Conservation (phyloP, 2,888 invertebrate genomes). For the Allacma fusca region DNA sequence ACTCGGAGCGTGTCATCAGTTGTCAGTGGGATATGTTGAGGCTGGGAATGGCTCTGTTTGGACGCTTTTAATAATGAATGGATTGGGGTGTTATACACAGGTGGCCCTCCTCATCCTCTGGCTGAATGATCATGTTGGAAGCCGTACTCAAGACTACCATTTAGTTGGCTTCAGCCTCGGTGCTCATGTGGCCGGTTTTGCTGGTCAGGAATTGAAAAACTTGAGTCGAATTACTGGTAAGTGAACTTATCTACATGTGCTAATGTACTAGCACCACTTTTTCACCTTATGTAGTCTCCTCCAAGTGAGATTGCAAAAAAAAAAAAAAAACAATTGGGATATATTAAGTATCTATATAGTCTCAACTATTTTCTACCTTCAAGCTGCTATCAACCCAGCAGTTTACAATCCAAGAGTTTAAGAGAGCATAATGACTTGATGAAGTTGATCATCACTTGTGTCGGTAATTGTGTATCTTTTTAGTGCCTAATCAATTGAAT, state of each 20-base stretch:
- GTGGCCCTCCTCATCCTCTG: conserved; percentile 51
- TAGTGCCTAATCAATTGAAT: too few species aligned
- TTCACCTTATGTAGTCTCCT: not conserved
- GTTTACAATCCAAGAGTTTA: too few species aligned
- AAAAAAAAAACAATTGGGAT: too few species aligned
- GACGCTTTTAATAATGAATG: conserved; percentile 11
- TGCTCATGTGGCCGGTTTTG: conserved; percentile 85
- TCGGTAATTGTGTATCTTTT: too few species aligned
- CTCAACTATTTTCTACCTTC: too few species aligned
- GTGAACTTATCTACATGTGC: conserved; percentile 12
- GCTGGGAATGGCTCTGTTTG: not conserved
- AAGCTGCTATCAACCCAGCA: too few species aligned
- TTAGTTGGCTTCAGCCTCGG: conserved; percentile 90
- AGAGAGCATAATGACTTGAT: too few species aligned
- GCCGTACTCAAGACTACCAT: conserved; percentile 75
- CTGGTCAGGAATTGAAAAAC: conserved; percentile 81
- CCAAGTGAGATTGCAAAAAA: too few species aligned
- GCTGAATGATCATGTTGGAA: conserved; percentile 51
- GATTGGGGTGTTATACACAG: conserved; percentile 42
- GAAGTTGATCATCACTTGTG: too few species aligned
- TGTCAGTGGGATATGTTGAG: too few species aligned
- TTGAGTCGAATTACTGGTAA: conserved; percentile 85
- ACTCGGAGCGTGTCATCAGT: too few species aligned
- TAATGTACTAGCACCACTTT: not conserved
- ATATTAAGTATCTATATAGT: too few species aligned